Conservation (phyloP, 2,113 vertebrate species). For the Steatornis caripensis region DNA sequence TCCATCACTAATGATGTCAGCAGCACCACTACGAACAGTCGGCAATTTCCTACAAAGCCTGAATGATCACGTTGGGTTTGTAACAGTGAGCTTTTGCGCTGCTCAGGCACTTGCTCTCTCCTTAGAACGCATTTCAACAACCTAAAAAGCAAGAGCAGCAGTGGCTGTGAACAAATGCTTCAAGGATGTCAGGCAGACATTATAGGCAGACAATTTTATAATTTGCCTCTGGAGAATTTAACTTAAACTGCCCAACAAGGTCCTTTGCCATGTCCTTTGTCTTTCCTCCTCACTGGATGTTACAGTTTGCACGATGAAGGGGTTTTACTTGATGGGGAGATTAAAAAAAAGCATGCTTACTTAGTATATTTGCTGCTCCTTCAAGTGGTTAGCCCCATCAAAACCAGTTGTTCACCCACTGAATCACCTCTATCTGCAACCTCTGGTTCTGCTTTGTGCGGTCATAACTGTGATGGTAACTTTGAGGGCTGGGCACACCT, state of each 20-base stretch:
- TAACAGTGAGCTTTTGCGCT: neutral
- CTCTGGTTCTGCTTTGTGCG: neutral
- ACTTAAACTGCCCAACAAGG: neutral
- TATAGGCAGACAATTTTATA: neutral
- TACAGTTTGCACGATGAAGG: neutral
- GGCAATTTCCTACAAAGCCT: neutral
- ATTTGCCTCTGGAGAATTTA: neutral
- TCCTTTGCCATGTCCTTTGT: neutral
- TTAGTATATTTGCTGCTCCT: neutral
- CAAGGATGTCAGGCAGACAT: neutral
- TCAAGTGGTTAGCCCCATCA: neutral
- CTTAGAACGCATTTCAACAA: neutral
- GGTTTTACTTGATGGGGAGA: neutral
- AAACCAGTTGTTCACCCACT: neutral
- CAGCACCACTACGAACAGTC: neutral
- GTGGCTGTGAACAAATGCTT: neutral
- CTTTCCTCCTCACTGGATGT: neutral
- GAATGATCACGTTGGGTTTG: neutral
- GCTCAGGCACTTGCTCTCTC: neutral
- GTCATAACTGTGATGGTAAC: fast-evolving
- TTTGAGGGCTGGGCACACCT: neutral
- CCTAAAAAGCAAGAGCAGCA: neutral
- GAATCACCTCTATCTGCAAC: neutral
- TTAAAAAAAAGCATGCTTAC: neutral
- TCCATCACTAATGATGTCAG: neutral